Conservation (phyloP, 2,888 invertebrate genomes). For the Polyommatus iphigenia region DNA sequence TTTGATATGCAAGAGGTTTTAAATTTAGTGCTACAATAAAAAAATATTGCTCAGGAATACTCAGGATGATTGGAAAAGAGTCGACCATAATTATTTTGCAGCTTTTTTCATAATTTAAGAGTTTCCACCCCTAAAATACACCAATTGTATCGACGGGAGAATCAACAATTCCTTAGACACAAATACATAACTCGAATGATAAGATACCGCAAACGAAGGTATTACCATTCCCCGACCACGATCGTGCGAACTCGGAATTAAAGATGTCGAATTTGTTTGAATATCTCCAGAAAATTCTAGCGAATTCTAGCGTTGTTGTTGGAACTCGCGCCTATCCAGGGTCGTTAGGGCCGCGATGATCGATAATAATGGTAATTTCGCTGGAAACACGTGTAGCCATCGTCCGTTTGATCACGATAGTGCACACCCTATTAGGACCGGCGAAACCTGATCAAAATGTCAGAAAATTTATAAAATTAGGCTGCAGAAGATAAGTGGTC, state of each 20-base stretch:
- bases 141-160: neutral
- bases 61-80: too few species aligned
- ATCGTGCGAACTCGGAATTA: slow-evolving; percentile 32
- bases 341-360: slow-evolving; percentile 78
- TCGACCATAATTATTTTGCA: too few species aligned
- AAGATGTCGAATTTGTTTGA: slow-evolving; percentile 38
- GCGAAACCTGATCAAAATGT: slow-evolving; percentile 60
- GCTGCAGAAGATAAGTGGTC: slow-evolving; percentile 14
- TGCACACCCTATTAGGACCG: slow-evolving; percentile 70
- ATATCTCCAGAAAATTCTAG: slow-evolving; percentile 40
- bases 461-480: slow-evolving; percentile 43
- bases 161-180: neutral
- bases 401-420: slow-evolving; percentile 66
- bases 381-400: slow-evolving; percentile 73
- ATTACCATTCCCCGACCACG: slow-evolving; percentile 8
- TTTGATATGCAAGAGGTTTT: too few species aligned
- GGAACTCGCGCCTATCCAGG: slow-evolving; percentile 59
- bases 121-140: neutral
- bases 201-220: slow-evolving; percentile 13
- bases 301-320: slow-evolving; percentile 23
- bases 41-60: too few species aligned
- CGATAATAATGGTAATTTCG: slow-evolving; percentile 80
- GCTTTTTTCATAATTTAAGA: too few species aligned
- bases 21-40: too few species aligned
- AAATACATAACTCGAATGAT: slow-evolving; percentile 12